These are phyloP conservation scores for Desmophyllum pertusum DNA, from an alignment of 92 coral and sea anemone genomes.

Conservation along the genomic window DNA sequence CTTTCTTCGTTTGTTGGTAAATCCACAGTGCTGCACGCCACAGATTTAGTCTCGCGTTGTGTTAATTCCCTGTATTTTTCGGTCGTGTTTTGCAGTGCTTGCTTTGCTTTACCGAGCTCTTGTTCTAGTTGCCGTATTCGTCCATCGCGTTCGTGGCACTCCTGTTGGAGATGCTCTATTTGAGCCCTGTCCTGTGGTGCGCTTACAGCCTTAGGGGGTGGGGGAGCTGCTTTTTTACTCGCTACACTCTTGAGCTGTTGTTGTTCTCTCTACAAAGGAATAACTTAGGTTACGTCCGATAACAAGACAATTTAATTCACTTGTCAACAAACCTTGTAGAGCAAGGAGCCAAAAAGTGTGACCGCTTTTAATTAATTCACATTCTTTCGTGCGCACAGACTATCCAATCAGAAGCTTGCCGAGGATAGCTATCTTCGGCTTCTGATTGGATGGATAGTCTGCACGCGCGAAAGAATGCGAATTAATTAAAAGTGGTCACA, in stretches of 20 bases:
- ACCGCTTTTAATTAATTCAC: too few species aligned
- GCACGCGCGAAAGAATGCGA: too few species aligned
- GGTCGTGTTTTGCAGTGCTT: constrained; percentile 43
- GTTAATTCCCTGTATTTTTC: constrained; percentile 35
- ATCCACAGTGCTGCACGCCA: constrained; percentile 64
- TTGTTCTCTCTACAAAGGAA: constrained; percentile 80
- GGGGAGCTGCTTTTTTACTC: constrained; percentile 56
- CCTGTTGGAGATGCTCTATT: constrained; percentile 55
- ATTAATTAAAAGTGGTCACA: too few species aligned
- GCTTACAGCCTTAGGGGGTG: constrained; percentile 49
- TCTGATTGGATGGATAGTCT: too few species aligned
- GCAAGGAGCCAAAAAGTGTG: too few species aligned
- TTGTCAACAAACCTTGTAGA: too few species aligned
- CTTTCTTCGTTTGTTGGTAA: constrained; percentile 46
- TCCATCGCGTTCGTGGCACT: constrained; percentile 79
- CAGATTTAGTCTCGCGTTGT: constrained; percentile 49
- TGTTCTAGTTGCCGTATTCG: constrained; percentile 70
- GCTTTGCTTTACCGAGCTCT: constrained; percentile 61
- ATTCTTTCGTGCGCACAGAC: too few species aligned
- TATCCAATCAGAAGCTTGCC: too few species aligned
- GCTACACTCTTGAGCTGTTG: constrained; percentile 79
- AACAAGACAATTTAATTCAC: too few species aligned
- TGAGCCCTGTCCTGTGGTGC: constrained; percentile 65
- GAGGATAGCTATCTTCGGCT: too few species aligned
- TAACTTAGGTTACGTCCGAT: too few species aligned